Percentiles rank a stretch among this genome's conserved stretches.
phyloP scores from a whole-genome alignment of 2,797 vertebrate genomes.

The Discoglossus pictus region DNA sequence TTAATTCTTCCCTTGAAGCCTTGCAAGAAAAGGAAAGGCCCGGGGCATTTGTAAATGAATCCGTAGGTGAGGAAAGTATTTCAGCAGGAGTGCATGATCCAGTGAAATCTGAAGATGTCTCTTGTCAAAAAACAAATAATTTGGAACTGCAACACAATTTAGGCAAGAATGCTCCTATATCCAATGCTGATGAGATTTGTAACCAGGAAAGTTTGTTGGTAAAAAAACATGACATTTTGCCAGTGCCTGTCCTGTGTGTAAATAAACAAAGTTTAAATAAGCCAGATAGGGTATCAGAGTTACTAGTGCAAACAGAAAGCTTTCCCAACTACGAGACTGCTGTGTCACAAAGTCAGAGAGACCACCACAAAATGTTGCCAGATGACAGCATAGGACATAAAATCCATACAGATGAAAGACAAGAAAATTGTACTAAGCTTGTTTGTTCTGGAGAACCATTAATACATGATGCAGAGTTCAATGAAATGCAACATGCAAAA shows the following conservation, averaged over 20 bases:
- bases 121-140: neutral
- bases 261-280: neutral
- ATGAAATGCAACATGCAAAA: neutral
- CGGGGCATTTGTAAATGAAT: neutral
- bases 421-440: no score
- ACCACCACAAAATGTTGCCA: no score
- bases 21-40: neutral
- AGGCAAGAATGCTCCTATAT: no score
- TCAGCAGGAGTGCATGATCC: neutral
- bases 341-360: no score
- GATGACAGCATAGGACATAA: no score
- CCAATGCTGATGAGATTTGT: neutral
- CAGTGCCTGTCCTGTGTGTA: no score
- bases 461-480: no score
- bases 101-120: neutral
- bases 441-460: no score
- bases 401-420: no score
- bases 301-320: neutral
- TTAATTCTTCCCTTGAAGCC: neutral
- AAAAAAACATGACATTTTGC: neutral
- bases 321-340: no score
- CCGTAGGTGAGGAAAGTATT: neutral
- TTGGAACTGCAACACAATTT: neutral
- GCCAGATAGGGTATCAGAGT: neutral
- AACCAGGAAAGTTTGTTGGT: neutral